A percentile compares a stretch with the other conserved stretches of the same genome.
These are phyloP conservation scores for Xiphydria camelus DNA, from an alignment of 2,888 invertebrate genomes.

Conservation along the genomic window DNA sequence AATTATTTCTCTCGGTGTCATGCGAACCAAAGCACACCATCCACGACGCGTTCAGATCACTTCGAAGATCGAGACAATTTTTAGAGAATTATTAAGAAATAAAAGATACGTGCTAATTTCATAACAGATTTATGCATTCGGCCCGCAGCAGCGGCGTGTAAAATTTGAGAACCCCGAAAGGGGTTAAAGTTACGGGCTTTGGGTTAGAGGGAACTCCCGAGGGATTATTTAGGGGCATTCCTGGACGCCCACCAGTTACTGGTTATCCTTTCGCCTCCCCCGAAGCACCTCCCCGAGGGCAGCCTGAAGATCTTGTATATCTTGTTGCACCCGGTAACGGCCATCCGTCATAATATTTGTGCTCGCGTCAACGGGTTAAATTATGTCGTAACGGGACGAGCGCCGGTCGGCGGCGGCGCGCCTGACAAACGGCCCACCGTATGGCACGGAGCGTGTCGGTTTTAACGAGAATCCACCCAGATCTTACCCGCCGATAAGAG, in stretches of 20 bases:
- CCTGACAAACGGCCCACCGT: slow-evolving; percentile 9
- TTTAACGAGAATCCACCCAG: slow-evolving; percentile 32
- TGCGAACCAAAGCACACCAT: too few relatives aligned
- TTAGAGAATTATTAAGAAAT: too few relatives aligned
- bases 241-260: slow-evolving; percentile 40
- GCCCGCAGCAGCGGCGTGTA: slow-evolving; percentile 9
- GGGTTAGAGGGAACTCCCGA: slow-evolving; percentile 23
- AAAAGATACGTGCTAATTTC: too few relatives aligned
- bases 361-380: slow-evolving; percentile 42
- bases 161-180: slow-evolving; percentile 28
- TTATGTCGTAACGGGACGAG: slow-evolving; percentile 41
- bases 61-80: too few relatives aligned
- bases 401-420: too few relatives aligned
- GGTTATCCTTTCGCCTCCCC: slow-evolving; percentile 31
- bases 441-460: slow-evolving; percentile 28
- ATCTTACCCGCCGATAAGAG: too few relatives aligned
- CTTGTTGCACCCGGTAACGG: slow-evolving; percentile 23
- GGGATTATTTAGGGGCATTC: slow-evolving; percentile 43
- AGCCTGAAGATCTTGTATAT: slow-evolving; percentile 3
- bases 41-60: too few relatives aligned
- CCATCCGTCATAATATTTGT: slow-evolving; percentile 49
- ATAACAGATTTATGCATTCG: slow-evolving; percentile 11
- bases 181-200: slow-evolving; percentile 23
- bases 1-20: too few relatives aligned
- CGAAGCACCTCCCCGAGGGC: slow-evolving; percentile 17